These are phyloP conservation scores for Nymphalis c-album DNA, from an alignment of 2,888 invertebrate genomes.

Conservation along the genomic window DNA sequence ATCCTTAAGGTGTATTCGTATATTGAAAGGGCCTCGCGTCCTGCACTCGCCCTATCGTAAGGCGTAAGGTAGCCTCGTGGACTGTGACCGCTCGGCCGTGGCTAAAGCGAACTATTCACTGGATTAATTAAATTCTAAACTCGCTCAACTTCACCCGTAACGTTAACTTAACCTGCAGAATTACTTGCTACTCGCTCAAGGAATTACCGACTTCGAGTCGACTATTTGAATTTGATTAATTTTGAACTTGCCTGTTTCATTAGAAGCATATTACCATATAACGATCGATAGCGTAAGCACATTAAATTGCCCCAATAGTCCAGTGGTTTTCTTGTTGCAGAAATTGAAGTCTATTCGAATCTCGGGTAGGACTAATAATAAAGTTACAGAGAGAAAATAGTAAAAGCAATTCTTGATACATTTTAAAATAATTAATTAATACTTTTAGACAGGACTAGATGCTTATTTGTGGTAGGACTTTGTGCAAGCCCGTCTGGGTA, in stretches of 20 bases:
- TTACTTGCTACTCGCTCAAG: conserved; percentile 38
- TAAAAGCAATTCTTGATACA: no score
- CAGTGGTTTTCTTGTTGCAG: no score
- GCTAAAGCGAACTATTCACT: conserved; percentile 51
- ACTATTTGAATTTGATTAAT: conserved; percentile 35
- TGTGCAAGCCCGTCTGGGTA: no score
- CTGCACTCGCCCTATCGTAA: conserved; percentile 39
- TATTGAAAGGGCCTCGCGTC: not conserved
- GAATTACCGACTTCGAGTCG: conserved; percentile 26
- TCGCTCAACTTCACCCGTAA: conserved; percentile 43
- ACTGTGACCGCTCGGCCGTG: conserved; percentile 49
- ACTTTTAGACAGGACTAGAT: no score
- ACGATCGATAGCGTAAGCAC: not conserved
- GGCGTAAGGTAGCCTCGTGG: conserved; percentile 46
- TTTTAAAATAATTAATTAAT: no score
- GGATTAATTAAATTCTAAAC: conserved; percentile 64
- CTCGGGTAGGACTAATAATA: no score
- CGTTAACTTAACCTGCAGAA: conserved; percentile 50
- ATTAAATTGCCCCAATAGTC: no score
- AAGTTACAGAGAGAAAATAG: no score
- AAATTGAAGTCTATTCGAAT: no score
- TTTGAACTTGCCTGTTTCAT: conserved; percentile 27
- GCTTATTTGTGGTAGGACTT: no score
- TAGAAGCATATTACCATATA: conserved; percentile 1
- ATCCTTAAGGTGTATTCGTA: not conserved